Evolutionary conservation across 2,888 invertebrate genomes (phyloP).

Genomic region (Acleris sparsana): DNA sequence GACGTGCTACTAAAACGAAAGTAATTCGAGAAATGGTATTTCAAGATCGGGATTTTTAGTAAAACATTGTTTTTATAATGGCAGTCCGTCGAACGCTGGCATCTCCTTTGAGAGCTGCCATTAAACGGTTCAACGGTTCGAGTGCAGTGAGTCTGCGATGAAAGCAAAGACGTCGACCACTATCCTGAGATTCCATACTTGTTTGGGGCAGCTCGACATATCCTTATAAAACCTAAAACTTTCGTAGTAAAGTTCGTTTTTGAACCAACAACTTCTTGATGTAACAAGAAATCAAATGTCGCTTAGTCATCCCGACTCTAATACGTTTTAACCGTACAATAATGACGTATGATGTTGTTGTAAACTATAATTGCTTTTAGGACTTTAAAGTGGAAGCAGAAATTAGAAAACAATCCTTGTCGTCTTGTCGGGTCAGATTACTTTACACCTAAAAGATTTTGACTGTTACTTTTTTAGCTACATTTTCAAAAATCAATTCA

Average conservation of each 20-base stretch:
- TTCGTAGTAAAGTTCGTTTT: slow-evolving; percentile 4
- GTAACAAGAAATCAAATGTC: slow-evolving; percentile 3
- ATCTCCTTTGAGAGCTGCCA: slow-evolving; percentile 28
- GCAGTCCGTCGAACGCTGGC: slow-evolving; percentile 18
- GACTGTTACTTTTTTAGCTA: no score
- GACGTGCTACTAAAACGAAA: no score
- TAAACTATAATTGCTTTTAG: no score
- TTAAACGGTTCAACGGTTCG: slow-evolving; percentile 30
- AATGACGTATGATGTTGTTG: not conserved
- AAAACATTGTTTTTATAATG: slow-evolving; percentile 14
- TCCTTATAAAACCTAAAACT: slow-evolving; percentile 4
- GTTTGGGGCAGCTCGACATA: slow-evolving; percentile 3
- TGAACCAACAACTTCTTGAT: not conserved
- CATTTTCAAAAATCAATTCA: no score
- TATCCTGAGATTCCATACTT: slow-evolving; percentile 16
- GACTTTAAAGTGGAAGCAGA: no score
- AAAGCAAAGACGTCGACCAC: slow-evolving; percentile 18
- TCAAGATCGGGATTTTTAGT: slow-evolving; percentile 7
- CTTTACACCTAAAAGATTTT: no score
- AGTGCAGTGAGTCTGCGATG: slow-evolving; percentile 23
- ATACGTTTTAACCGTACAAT: not conserved
- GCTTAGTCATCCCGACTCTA: slow-evolving; percentile 2
- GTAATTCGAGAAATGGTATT: no score
- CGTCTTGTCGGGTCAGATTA: no score
- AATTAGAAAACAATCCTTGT: no score